Base-by-base conservation (phyloP, 1,140 invertebrate genomes). In the Tachypleus tridentatus region DNA sequence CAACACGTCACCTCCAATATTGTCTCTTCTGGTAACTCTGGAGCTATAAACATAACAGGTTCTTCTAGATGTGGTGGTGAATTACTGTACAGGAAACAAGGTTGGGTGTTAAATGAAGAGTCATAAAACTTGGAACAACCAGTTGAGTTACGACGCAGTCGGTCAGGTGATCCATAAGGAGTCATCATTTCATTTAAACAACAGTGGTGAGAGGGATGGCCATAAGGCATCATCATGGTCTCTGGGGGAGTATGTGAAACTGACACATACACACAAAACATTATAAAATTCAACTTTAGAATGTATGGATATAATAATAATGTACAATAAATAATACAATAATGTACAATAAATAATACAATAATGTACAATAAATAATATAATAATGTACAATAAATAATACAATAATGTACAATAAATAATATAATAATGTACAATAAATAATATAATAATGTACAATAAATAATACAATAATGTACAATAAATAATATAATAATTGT, bases 21-120 rank as follows among this genome's bases (percentile, higher is more conserved):
- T 47, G 94, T 97, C 79, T 98, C 95, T 77, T 97, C 92, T 53
- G 91, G 89, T 63, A 98, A 78, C 76, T 97, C 93, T 5, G 93
- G 93, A 49, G 88, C 84, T 49, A 91, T 83, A 78, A 95, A 96
- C 67, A 85, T 85, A 67, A 89, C 83, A 64, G 85, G 86, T 64
- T 84, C 78, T 56, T 81, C 78, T 64, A 78, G 76, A 11, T 74
- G 76, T 0, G 77, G 76, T 5, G 81, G 80, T 3, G 82, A 82
- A 51, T 76, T 75, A 10, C 63, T 58, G 49, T 62, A 62, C 0
- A 61, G 49, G 47, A 60, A 63, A 9, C 49, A 57, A 8, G 62
- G 62, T 11, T 49, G 52, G 3, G 65, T 66, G 4, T 62, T 62
- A 29, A 29, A 29, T 53, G 66, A 67, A 3, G 66, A 64, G 9